These are phyloP conservation scores for Heteromurus nitidus DNA, from an alignment of 2,888 invertebrate species.

Conservation along the genomic window DNA sequence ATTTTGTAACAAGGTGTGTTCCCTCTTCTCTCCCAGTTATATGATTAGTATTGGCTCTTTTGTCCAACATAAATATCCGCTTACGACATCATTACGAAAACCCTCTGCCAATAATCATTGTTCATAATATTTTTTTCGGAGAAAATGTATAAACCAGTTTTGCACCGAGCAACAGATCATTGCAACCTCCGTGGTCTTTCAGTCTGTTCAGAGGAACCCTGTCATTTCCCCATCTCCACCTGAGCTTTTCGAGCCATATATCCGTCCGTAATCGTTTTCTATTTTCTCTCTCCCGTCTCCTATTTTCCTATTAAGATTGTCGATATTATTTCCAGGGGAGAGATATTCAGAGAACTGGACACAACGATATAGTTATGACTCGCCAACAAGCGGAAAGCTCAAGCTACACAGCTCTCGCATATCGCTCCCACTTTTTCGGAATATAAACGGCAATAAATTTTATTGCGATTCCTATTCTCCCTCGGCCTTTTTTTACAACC, in stretches of 20 bases:
- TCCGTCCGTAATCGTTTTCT: not conserved
- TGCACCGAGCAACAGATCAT: slow-evolving; percentile 24
- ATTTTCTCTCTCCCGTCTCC: not conserved
- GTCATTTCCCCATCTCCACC: slow-evolving; percentile 5
- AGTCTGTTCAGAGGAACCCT: not conserved
- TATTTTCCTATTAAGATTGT: not conserved
- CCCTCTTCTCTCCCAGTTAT: too few species aligned
- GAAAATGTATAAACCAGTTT: too few species aligned
- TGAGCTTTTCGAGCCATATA: not conserved
- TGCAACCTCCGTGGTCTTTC: too few species aligned
- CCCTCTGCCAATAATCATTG: too few species aligned
- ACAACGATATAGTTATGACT: too few species aligned
- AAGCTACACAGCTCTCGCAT: not conserved
- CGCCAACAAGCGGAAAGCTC: too few species aligned
- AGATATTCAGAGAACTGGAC: too few species aligned
- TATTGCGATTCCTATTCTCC: slow-evolving; percentile 26
- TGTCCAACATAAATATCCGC: too few species aligned
- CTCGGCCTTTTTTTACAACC: slow-evolving; percentile 47
- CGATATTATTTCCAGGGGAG: not conserved
- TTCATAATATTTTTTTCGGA: too few species aligned
- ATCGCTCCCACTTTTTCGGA: not conserved
- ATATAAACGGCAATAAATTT: slow-evolving; percentile 42
- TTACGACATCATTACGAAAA: too few species aligned
- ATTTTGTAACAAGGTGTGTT: not conserved
- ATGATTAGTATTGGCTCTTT: too few species aligned